Evolutionary conservation across 2,888 invertebrate genomes (phyloP).

Genomic region (Ephialtes manifestator): DNA sequence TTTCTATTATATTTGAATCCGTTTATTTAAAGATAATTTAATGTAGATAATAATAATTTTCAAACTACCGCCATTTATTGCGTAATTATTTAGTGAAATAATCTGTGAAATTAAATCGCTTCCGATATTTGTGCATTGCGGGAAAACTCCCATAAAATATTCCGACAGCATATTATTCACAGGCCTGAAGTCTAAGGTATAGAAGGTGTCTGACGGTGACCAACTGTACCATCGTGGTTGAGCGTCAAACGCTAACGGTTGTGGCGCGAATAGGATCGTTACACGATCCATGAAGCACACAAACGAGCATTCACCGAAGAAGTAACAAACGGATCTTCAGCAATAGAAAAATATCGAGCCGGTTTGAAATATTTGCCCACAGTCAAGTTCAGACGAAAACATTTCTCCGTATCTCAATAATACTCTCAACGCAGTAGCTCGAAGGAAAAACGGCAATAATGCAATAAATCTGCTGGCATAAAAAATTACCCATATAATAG

Average conservation of each 20-base stretch:
- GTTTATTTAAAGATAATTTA: too few relatives aligned
- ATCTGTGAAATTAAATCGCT: too few relatives aligned
- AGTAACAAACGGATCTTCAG: constrained; percentile 4
- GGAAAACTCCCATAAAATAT: too few relatives aligned
- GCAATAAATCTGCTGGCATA: constrained; percentile 20
- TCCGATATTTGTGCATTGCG: too few relatives aligned
- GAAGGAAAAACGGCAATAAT: constrained; percentile 14
- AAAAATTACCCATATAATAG: constrained; percentile 40
- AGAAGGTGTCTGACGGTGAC: constrained; percentile 22
- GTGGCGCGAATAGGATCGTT: constrained; percentile 76
- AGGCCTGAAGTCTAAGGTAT: constrained; percentile 30
- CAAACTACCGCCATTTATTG: too few relatives aligned
- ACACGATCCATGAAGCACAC: constrained; percentile 62
- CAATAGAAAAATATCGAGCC: background rate
- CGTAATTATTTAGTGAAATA: too few relatives aligned
- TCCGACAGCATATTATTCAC: background rate
- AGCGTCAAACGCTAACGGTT: constrained; percentile 76
- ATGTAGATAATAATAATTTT: too few relatives aligned
- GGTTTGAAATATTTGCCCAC: background rate
- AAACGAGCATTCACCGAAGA: constrained; percentile 31
- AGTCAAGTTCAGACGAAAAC: constrained; percentile 5
- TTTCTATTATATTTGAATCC: too few relatives aligned
- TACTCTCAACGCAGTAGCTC: background rate
- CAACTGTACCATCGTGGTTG: constrained; percentile 51
- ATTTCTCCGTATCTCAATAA: constrained; percentile 25